phyloP scores from a whole-genome alignment of 2,797 vertebrate species.

The Acrocephalus scirpaceus region DNA sequence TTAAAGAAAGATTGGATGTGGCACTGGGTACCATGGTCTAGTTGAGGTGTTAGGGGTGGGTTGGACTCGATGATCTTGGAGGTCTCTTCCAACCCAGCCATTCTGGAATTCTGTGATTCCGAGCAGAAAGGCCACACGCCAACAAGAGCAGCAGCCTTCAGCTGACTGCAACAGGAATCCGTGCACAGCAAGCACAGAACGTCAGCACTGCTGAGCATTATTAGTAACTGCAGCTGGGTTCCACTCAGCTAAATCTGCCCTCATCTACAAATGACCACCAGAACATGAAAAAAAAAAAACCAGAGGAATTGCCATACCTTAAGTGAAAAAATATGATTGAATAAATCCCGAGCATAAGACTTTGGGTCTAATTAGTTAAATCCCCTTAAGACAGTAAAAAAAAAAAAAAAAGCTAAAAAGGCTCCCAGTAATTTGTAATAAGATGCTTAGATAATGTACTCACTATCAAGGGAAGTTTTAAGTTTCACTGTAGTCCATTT shows the following conservation, averaged over 20 bases:
- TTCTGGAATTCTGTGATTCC: neutral
- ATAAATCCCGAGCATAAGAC: constrained; percentile 56
- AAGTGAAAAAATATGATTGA: constrained; percentile 46
- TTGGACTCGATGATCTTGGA: too few relatives aligned
- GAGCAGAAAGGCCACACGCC: neutral
- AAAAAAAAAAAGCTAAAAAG: constrained; percentile 48
- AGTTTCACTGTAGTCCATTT: constrained; percentile 58
- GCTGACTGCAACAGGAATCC: neutral
- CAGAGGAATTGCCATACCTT: neutral
- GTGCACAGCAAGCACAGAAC: neutral
- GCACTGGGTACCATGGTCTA: too few relatives aligned
- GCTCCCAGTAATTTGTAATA: constrained; percentile 60
- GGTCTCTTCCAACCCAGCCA: too few relatives aligned
- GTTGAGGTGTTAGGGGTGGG: too few relatives aligned
- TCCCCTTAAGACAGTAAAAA: constrained; percentile 31
- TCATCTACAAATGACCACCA: constrained; percentile 17
- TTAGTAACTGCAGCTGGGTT: neutral
- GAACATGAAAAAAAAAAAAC: neutral
- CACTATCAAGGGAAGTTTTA: constrained; percentile 64
- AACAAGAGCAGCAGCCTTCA: neutral
- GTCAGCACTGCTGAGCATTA: neutral
- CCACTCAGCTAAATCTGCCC: neutral
- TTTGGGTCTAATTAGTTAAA: constrained; percentile 71
- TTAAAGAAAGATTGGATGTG: too few relatives aligned
- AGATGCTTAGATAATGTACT: constrained; percentile 62